A percentile compares a stretch with the other conserved stretches of the same genome.
These are phyloP conservation scores for Phaenicophaeus curvirostris DNA, from an alignment of 2,797 vertebrate genomes.

Conservation along the genomic window DNA sequence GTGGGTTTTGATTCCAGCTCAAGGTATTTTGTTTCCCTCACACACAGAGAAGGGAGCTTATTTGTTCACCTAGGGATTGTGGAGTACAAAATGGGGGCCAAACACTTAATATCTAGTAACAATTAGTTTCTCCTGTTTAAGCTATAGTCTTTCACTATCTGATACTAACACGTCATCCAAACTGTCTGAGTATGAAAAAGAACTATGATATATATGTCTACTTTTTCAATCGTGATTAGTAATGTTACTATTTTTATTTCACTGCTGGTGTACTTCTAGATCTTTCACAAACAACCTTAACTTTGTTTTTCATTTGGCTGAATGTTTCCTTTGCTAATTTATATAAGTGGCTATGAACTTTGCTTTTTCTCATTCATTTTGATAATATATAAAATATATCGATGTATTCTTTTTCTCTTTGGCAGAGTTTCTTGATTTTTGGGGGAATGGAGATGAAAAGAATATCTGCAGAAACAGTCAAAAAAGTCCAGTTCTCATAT, in stretches of 20 bases:
- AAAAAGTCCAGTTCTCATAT: background rate
- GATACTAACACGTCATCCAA: background rate
- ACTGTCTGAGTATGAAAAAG: background rate
- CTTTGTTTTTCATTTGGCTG: background rate
- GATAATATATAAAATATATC: background rate
- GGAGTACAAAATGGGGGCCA: background rate
- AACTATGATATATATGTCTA: background rate
- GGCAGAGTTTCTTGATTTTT: background rate
- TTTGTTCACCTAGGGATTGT: background rate
- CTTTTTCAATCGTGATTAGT: background rate
- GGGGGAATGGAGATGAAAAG: no score
- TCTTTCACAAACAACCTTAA: background rate
- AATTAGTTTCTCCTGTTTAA: background rate
- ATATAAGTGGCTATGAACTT: background rate
- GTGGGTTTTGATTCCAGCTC: background rate
- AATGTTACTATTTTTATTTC: slow-evolving; percentile 2
- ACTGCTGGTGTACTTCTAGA: background rate
- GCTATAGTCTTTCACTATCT: background rate
- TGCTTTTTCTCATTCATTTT: background rate
- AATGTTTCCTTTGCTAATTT: background rate
- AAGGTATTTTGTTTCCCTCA: background rate
- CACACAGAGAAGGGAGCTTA: background rate
- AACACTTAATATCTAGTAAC: background rate
- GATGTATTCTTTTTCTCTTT: background rate
- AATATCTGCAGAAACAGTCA: background rate